Conservation (phyloP, 2,797 vertebrate genomes). For the Enteromius unitaeniatus region DNA sequence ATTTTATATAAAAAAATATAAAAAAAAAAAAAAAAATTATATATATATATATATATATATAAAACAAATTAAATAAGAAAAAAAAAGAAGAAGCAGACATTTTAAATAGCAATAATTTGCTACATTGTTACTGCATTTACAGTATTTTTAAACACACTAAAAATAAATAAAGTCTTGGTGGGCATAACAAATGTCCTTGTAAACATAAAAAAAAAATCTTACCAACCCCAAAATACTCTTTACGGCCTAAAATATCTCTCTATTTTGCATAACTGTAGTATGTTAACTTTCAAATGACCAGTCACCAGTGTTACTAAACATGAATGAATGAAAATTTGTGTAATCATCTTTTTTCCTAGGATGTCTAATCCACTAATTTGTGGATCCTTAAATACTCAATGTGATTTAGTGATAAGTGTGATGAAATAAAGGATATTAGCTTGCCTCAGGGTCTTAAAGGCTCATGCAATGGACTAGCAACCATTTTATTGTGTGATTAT, state of each 20-base stretch:
- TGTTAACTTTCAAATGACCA: constrained; percentile 9
- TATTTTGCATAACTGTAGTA: constrained; percentile 18
- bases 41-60: too few relatives aligned
- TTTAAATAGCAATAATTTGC: not conserved
- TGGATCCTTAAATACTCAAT: constrained; percentile 20
- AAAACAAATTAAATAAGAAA: too few relatives aligned
- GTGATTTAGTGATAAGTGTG: constrained; percentile 37
- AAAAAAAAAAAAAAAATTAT: too few relatives aligned
- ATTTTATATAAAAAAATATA: too few relatives aligned
- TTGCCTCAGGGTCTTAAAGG: constrained; percentile 44
- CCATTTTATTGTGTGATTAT: constrained; percentile 25
- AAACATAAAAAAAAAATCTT: not conserved
- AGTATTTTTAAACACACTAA: not conserved
- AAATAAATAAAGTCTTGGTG: not conserved
- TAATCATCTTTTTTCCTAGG: constrained; percentile 17
- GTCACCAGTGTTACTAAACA: constrained; percentile 18
- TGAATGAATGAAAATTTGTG: constrained; percentile 35
- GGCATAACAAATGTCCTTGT: not conserved
- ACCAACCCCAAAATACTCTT: not conserved
- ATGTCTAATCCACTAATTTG: constrained; percentile 37
- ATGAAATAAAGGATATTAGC: constrained; percentile 43
- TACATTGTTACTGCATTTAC: not conserved
- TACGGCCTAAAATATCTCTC: constrained; percentile 26
- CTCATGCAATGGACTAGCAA: constrained; percentile 40
- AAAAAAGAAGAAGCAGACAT: not conserved